Conservation (phyloP, 1,140 invertebrate species). For the Bathynomus jamesi region DNA sequence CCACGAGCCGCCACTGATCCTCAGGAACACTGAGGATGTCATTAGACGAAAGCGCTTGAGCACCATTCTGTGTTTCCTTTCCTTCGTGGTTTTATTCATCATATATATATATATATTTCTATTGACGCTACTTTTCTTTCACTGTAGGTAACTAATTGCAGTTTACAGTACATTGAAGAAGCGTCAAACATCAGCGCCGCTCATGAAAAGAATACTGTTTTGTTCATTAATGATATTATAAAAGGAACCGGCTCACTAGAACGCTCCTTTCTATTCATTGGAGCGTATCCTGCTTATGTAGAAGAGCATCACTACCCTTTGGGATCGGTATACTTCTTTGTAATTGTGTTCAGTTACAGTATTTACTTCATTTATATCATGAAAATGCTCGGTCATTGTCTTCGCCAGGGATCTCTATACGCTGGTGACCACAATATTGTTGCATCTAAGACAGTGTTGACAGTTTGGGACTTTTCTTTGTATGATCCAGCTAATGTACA, state of each 20-base stretch:
- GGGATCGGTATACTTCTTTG: not conserved
- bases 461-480: not conserved
- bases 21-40: no score
- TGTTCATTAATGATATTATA: not conserved
- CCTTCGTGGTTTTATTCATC: no score
- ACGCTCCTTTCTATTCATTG: not conserved
- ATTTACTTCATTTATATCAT: not conserved
- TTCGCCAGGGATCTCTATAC: not conserved
- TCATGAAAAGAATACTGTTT: not conserved
- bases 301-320: not conserved
- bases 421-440: not conserved
- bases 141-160: not conserved
- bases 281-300: not conserved
- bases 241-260: not conserved
- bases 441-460: not conserved
- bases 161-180: not conserved
- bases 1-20: no score
- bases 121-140: not conserved
- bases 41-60: no score
- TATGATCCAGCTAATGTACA: not conserved
- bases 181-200: not conserved
- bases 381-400: not conserved
- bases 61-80: no score
- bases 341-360: not conserved
- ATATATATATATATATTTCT: conserved; percentile 10